Conservation (phyloP, 64 coral and sea anemone genomes). For the Montipora capricornis region DNA sequence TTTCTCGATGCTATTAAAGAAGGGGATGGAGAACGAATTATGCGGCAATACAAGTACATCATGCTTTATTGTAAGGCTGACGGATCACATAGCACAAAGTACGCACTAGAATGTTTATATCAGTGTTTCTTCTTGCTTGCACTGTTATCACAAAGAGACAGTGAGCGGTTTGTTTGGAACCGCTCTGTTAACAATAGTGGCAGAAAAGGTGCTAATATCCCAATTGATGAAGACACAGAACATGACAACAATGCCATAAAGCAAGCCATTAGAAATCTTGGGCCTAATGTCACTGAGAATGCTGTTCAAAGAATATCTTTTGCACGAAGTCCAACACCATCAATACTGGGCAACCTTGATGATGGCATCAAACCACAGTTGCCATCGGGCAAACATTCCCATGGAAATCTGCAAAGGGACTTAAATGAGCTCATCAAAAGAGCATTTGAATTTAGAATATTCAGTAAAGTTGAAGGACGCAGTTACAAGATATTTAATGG, state of each 20-base stretch:
- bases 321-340: too few relatives aligned
- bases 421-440: too few relatives aligned
- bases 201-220: constrained; percentile 50
- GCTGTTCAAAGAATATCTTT: too few relatives aligned
- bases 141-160: constrained; percentile 17
- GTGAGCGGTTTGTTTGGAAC: constrained; percentile 40
- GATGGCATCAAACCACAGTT: too few relatives aligned
- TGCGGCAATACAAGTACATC: constrained; percentile 16
- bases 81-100: constrained; percentile 43
- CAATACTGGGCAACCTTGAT: too few relatives aligned
- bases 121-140: constrained; percentile 24
- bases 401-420: too few relatives aligned
- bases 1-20: too few relatives aligned
- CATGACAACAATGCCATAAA: constrained; percentile 4
- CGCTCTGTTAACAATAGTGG: constrained; percentile 10
- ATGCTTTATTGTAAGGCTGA: constrained; percentile 79
- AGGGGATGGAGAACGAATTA: constrained; percentile 6
- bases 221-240: constrained; percentile 55
- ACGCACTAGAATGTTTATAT: background rate
- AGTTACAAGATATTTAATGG: too few relatives aligned
- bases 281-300: too few relatives aligned
- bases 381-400: too few relatives aligned
- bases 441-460: too few relatives aligned
- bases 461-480: too few relatives aligned
- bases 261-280: constrained; percentile 53